Conservation (phyloP, 2,113 vertebrate genomes). For the Typhlomys cinereus region DNA sequence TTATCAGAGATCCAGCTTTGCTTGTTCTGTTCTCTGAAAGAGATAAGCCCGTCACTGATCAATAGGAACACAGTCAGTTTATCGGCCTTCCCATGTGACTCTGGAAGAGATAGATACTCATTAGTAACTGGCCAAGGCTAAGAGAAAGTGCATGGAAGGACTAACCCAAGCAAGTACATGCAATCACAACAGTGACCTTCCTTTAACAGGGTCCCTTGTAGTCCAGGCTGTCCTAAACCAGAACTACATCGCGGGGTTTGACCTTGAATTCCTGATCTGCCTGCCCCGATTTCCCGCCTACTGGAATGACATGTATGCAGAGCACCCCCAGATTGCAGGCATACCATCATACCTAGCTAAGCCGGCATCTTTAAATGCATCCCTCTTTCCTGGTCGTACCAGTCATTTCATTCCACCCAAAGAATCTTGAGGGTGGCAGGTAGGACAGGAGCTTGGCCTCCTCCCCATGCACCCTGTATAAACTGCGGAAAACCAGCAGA, state of each 20-base stretch:
- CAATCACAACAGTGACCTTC: not conserved
- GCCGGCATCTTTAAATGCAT: not conserved
- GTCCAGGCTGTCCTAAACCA: not conserved
- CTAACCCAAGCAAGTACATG: conserved; percentile 37
- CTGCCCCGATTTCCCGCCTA: not conserved
- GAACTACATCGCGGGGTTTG: not conserved
- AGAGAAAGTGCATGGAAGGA: conserved; percentile 39
- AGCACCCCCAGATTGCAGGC: no score
- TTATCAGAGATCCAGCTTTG: conserved; percentile 81
- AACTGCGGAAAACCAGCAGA: no score
- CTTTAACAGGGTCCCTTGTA: not conserved
- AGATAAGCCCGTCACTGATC: conserved; percentile 81
- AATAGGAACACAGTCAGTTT: conserved; percentile 75
- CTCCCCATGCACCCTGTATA: no score
- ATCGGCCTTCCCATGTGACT: conserved; percentile 74
- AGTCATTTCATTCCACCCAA: not conserved
- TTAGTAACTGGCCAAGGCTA: conserved; percentile 53
- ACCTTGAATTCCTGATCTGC: not conserved
- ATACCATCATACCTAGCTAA: not conserved
- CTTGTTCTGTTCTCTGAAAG: conserved; percentile 79
- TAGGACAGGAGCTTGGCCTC: not conserved
- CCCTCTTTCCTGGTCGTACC: not conserved
- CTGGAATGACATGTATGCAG: not conserved
- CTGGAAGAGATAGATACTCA: conserved; percentile 61
- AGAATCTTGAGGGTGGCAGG: not conserved